These are phyloP conservation scores for Falco peregrinus DNA, from an alignment of 2,797 vertebrate genomes.

Conservation along the genomic window DNA sequence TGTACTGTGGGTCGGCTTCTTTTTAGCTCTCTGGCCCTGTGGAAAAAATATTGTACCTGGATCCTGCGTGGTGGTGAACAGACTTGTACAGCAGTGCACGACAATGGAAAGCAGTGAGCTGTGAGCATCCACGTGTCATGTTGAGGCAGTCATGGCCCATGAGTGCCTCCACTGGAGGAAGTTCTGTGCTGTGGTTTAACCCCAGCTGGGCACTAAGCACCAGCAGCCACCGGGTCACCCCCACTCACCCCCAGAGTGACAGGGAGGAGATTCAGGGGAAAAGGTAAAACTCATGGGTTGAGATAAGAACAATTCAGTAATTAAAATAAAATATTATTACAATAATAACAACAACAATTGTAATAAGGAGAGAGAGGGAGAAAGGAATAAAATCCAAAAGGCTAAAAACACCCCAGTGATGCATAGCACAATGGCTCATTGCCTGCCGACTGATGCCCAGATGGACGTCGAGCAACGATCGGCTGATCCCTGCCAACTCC, in stretches of 20 bases:
- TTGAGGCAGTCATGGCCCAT: neutral
- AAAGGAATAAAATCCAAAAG: too few relatives aligned
- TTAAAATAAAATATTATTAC: too few relatives aligned
- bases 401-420: too few relatives aligned
- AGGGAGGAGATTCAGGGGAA: neutral
- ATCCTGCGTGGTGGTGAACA: neutral
- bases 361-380: too few relatives aligned
- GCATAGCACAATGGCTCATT: too few relatives aligned
- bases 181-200: neutral
- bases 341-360: too few relatives aligned
- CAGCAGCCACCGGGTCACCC: neutral
- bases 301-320: too few relatives aligned
- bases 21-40: neutral
- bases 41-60: neutral
- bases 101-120: neutral
- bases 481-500: too few relatives aligned
- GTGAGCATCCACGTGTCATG: neutral
- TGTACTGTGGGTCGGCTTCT: neutral
- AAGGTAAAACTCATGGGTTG: neutral
- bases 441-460: too few relatives aligned
- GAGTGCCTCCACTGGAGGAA: neutral
- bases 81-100: neutral
- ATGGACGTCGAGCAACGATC: too few relatives aligned
- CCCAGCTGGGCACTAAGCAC: neutral
- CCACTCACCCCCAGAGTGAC: neutral